Base-by-base conservation (phyloP, 2,888 invertebrate genomes). In the Strigamia crassipes region DNA sequence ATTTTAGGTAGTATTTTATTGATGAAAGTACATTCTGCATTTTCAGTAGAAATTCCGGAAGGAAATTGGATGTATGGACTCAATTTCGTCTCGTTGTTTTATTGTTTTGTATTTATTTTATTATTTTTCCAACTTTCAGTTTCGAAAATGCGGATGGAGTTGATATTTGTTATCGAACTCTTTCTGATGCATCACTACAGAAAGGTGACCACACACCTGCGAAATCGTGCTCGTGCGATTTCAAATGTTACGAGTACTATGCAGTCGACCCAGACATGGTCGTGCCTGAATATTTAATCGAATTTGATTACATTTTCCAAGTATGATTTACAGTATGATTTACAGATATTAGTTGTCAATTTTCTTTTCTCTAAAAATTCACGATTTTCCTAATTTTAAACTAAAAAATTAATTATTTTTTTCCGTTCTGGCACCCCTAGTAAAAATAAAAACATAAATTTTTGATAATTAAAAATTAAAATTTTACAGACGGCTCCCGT, bases 241-340 rank as follows among this genome's bases (percentile, higher is more conserved):
- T 73, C 10, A 81, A 73, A 73, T 73, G 73, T 23, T 81, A 66
- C 21, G 81, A 81, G n/a, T 81, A 81, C 41, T 73, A 73, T 23
- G 31, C 73, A 42, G n/a, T 73, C 15, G 23, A 73, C 34, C 41
- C 66, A 10, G 81, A 73, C 18, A 15, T 38, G 21, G 46, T 81
- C 46, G 77, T 81, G 42, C 81, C 81, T 21, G 56, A 77, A 31
- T 81, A 81, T 31, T 31, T 81, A 41, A 41, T 81, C 23, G 56
- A 81, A 31, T 81, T 42, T 18, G 81, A 81, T 42, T 81, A 81
- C n/a, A 42, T 81, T 78, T 31, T 73, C 23, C 41, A 81, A 46
- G 81, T 81, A 78, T 8, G 27, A 27, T 27, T 27, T 27, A 27
- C n/a, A n/a, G n/a, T n/a, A n/a, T n/a, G n/a, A n/a, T n/a, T n/a